These are phyloP conservation scores for Drosophila sucinea DNA, from an alignment of 1,140 invertebrate genomes.

Conservation along the genomic window DNA sequence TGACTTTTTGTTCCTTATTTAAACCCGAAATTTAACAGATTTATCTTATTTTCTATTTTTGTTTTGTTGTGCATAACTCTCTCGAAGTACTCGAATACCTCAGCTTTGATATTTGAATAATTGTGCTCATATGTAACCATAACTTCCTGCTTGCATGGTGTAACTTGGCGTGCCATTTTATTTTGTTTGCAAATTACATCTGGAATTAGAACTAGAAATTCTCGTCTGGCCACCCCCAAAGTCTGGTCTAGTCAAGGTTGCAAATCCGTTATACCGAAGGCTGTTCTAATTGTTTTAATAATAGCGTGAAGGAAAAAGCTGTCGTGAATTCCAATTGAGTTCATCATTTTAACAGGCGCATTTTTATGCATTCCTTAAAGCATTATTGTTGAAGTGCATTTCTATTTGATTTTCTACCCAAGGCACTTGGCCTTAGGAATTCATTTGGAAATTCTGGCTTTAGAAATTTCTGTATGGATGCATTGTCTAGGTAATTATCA, in stretches of 20 bases:
- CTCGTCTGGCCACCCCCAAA: not conserved
- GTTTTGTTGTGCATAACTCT: not conserved
- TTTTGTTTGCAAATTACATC: not conserved
- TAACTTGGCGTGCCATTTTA: conserved; percentile 1
- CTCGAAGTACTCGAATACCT: not conserved
- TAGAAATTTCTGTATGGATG: no score
- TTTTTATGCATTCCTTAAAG: no score
- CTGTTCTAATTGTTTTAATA: not conserved
- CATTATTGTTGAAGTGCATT: no score
- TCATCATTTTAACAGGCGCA: not conserved
- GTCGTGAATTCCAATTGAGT: not conserved
- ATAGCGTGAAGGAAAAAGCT: not conserved
- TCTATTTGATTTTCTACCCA: no score
- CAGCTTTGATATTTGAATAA: not conserved
- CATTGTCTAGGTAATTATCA: no score
- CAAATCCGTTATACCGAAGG: not conserved
- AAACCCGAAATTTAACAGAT: no score
- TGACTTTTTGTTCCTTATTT: no score
- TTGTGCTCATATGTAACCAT: not conserved
- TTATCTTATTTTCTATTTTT: no score
- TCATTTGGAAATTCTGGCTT: no score
- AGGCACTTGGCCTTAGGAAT: no score
- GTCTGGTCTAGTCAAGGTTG: not conserved
- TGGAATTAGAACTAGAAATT: not conserved
- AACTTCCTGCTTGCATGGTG: not conserved